A percentile compares a stretch with the other conserved stretches of the same genome.
These are phyloP conservation scores for Pinctada fucata DNA, from an alignment of 2,888 invertebrate genomes.

Conservation along the genomic window DNA sequence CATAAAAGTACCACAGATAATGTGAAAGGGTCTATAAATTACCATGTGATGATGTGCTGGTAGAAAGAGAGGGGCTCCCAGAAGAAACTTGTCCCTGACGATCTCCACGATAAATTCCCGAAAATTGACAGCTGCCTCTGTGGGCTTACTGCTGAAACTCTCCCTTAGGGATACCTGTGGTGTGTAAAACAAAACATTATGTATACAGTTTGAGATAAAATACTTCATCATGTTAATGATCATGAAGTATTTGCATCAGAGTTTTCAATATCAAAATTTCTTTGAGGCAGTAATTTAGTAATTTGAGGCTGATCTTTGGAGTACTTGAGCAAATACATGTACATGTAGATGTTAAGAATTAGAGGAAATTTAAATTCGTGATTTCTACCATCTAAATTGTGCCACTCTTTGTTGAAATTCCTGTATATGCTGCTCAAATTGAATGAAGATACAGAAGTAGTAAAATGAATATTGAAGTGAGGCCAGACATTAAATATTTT, in stretches of 20 bases:
- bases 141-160: constrained; percentile 25
- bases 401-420: no score
- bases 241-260: neutral
- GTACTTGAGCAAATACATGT: no score
- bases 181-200: neutral
- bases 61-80: constrained; percentile 2
- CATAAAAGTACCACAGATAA: no score
- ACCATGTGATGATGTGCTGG: constrained; percentile 36
- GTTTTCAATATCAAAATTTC: neutral
- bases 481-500: no score
- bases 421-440: no score
- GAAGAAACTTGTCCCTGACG: constrained; percentile 50
- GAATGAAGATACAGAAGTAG: no score
- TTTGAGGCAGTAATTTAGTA: neutral
- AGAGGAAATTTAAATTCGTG: no score
- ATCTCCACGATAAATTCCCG: constrained; percentile 51
- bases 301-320: no score
- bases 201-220: neutral
- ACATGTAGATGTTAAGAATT: no score
- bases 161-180: constrained; percentile 34
- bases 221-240: neutral
- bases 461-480: no score
- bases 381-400: no score
- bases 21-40: neutral
- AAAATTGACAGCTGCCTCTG: constrained; percentile 46